Evolutionary conservation across 2,888 invertebrate genomes (phyloP).

Genomic region (Harpalus rufipes): DNA sequence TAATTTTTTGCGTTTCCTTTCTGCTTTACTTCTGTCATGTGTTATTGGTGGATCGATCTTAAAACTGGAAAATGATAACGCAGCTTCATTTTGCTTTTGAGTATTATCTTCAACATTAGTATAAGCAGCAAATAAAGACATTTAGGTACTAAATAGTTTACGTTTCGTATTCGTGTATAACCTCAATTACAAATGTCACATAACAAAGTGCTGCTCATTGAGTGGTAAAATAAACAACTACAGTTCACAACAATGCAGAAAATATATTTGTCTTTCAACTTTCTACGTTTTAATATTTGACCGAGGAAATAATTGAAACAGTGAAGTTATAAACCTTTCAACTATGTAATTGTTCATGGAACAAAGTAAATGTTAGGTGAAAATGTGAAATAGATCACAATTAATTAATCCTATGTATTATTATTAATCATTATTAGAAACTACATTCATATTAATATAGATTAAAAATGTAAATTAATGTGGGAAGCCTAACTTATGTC

Average conservation of each 20-base stretch:
- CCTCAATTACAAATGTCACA: slow-evolving; percentile 39
- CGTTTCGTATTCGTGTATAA: slow-evolving; percentile 17
- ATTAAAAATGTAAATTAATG: background rate
- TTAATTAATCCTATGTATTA: slow-evolving; percentile 13
- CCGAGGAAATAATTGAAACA: no score
- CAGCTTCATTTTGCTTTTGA: slow-evolving; percentile 67
- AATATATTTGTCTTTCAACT: background rate
- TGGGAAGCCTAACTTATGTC: background rate
- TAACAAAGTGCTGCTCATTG: background rate
- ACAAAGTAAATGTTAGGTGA: background rate
- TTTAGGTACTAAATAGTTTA: slow-evolving; percentile 68
- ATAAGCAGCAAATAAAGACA: slow-evolving; percentile 79
- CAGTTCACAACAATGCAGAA: background rate
- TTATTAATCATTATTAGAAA: background rate
- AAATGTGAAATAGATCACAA: background rate
- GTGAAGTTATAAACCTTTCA: background rate
- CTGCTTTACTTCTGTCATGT: slow-evolving; percentile 57
- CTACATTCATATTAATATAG: background rate
- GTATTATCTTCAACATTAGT: slow-evolving; percentile 69
- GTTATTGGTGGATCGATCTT: slow-evolving; percentile 71
- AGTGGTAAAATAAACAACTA: background rate
- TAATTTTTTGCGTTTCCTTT: slow-evolving; percentile 15
- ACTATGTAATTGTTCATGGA: background rate
- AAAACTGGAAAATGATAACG: slow-evolving; percentile 76
- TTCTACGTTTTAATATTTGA: background rate